phyloP scores from a whole-genome alignment of 2,797 vertebrate species.

The Pelobates cultripes region DNA sequence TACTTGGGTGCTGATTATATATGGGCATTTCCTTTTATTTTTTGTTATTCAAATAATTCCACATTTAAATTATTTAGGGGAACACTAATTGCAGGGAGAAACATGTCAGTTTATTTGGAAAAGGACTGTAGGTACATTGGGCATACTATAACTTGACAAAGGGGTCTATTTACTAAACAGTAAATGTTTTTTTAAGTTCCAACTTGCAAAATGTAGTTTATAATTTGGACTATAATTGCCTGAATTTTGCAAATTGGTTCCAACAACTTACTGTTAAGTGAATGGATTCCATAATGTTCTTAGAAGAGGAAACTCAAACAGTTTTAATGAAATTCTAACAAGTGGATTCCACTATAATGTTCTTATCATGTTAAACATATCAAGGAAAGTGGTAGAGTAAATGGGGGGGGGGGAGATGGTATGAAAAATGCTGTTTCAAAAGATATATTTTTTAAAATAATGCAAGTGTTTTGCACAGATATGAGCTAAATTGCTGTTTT shows the following conservation, averaged over 20 bases:
- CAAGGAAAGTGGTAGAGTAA: slow-evolving; percentile 67
- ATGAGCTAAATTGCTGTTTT: slow-evolving; percentile 64
- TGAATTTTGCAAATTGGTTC: too few species aligned
- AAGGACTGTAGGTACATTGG: not conserved
- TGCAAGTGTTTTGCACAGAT: slow-evolving; percentile 79
- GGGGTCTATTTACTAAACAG: too few species aligned
- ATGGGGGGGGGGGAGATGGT: slow-evolving; percentile 1
- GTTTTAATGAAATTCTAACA: slow-evolving; percentile 18
- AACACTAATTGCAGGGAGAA: not conserved
- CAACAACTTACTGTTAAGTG: too few species aligned
- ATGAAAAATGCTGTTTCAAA: slow-evolving; percentile 11
- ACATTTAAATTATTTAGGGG: not conserved
- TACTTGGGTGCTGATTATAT: slow-evolving; percentile 4
- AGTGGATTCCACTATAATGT: slow-evolving; percentile 34
- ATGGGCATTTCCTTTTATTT: not conserved
- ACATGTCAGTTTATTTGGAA: not conserved
- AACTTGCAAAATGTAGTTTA: too few species aligned
- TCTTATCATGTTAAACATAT: slow-evolving; percentile 74
- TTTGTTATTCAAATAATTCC: not conserved
- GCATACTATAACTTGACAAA: not conserved
- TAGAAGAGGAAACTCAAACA: slow-evolving; percentile 39
- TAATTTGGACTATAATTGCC: too few species aligned
- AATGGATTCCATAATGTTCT: slow-evolving; percentile 10
- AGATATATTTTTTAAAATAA: slow-evolving; percentile 74
- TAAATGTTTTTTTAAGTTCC: too few species aligned